phyloP scores from a whole-genome alignment of 2,113 vertebrate species.

The Trochalopteron elliotii region DNA sequence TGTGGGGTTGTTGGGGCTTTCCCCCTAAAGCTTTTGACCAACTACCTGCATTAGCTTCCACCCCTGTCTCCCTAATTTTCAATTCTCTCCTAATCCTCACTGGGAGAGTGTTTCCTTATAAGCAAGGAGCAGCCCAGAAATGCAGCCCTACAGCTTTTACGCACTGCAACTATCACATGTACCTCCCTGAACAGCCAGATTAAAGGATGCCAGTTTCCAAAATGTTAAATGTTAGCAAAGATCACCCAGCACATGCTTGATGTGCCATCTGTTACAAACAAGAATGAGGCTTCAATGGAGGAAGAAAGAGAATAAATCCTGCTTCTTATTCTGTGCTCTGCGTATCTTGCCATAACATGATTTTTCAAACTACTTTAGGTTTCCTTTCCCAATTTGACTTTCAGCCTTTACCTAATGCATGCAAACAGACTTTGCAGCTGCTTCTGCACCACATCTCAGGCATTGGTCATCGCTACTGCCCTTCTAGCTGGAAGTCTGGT shows the following conservation, averaged over 20 bases:
- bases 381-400: not conserved
- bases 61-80: not conserved
- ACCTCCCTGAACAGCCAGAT: not conserved
- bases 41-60: not conserved
- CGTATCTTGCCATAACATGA: not conserved
- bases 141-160: not conserved
- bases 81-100: not conserved
- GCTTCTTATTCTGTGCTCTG: not conserved
- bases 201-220: not conserved
- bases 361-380: not conserved
- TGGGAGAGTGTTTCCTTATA: not conserved
- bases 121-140: not conserved
- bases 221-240: conserved; percentile 4
- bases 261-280: not conserved
- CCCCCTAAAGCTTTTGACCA: not conserved
- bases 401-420: not conserved
- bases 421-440: not conserved
- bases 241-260: not conserved
- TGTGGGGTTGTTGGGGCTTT: not conserved
- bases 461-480: rapidly evolving
- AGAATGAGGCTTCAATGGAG: not conserved
- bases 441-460: not conserved
- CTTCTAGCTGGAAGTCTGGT: not conserved
- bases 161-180: not conserved
- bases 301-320: not conserved